Evolutionary conservation across 2,888 invertebrate genomes (phyloP), one percentile per base, ranked within the genome.

Genomic region (Dicyrtoma fusca): DNA sequence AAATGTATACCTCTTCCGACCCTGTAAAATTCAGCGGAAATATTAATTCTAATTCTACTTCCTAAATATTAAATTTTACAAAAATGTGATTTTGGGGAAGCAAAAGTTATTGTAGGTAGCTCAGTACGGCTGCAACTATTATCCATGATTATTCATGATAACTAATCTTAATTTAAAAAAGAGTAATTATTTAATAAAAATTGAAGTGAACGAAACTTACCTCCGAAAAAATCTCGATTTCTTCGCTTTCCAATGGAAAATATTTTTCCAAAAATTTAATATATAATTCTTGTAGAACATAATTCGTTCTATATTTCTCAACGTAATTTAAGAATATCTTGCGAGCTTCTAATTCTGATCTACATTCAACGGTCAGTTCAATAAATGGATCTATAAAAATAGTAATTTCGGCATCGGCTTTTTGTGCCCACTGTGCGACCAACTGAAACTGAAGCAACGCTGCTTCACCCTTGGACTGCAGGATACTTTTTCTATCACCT

Each of bases 301-400:
- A 49, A 64, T 77, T 74, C 47, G 75, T 69, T 51, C 57, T 68
- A 59, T 76, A 63, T 13, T 53, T 42, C 17, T 49, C 14, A 14
- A 53, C 65, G 13, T 75, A 45, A 19, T 68, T 68, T 26, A 76
- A 47, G n/a, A 76, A 66, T 6, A 74, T 26, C 26, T 74, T 63
- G 45, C 68, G 71, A 3, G 77, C 77, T 1, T 51, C 64, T 10
- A 59, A 34, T 1, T 53, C 63, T 19, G 71, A 69, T 14, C 72
- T 53, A 47, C 57, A 69, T 47, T 65, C 61, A 0, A 77, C 34
- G 1, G 65, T 65, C 11, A 79, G 57, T 64, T 79, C 77, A 0
- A 79, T 70, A 1, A 77, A 69, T 4, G 74, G 76, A 26, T 75
- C 26, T 1, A 79, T 42, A 51, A 77, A 76, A 34, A 73, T 75